Base-by-base conservation (phyloP, 2,797 vertebrate genomes). In the Leptatherina wallacei region DNA sequence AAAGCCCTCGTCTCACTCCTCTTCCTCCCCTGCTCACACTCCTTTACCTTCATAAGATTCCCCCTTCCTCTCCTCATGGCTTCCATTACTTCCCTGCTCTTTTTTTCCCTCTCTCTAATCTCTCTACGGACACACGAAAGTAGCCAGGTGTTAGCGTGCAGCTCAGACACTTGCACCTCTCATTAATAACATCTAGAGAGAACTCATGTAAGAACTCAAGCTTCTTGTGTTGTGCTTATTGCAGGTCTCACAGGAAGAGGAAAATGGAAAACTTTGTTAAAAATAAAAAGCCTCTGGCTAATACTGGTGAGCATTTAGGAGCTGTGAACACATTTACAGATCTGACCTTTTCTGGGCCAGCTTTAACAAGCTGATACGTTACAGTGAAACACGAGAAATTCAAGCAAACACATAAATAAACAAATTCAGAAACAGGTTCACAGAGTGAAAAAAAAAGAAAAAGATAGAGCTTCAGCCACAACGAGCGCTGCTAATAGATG, bases 401-500 rank as follows among this genome's bases (percentile, higher is more conserved):
- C 9, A 54, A 55, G 42, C 9, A 40, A 58, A 55, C 44, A 32
- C 54, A 52, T 13, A 59, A 56, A 54, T 20, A 71, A 81, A 78
- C 32, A 57, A 58, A 67, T 49, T 27, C n/a, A 67, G 35, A 78
- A 57, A 61, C 33, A 69, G 44, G 16, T 59, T 47, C 51, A 24
- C 30, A 70, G 32, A 73, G 73, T 11, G 22, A 40, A 38, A 27
- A 27, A 27, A 27, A 27, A 27, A 52, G 35, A 55, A 59, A 32
- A 35, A 51, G 30, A 9, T 36, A 59, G 69, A 61, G 71, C 63
- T 29, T 69, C 32, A 76, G 62, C 72, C 58, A 49, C 58, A 88
- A 74, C 56, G 66, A 75, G 81, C 80, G 78, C 85, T 84, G 84
- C 80, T 85, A 85, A 84, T 77, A 85, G 87, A 91, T 80, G 84